These are phyloP conservation scores for Chromobotia macracanthus DNA, from an alignment of 2,797 vertebrate species.

Conservation along the genomic window DNA sequence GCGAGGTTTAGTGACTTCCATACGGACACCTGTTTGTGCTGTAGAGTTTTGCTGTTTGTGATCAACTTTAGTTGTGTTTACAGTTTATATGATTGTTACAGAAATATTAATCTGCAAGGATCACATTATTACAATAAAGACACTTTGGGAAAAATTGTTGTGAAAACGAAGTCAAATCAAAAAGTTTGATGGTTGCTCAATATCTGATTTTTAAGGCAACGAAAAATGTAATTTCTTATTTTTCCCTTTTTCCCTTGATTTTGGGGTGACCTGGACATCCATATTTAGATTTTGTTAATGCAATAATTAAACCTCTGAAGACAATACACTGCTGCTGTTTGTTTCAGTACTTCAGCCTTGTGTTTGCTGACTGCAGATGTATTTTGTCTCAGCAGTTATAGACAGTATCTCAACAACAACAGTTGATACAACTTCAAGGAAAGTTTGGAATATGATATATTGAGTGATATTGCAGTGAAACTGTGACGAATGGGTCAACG, in stretches of 20 bases:
- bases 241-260: background rate
- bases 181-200: background rate
- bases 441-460: slow-evolving; percentile 8
- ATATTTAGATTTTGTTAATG: background rate
- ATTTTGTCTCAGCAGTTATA: slow-evolving; percentile 6
- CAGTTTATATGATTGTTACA: background rate
- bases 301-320: background rate
- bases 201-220: no score
- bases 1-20: slow-evolving; percentile 1
- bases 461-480: slow-evolving; percentile 9
- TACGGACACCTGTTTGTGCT: background rate
- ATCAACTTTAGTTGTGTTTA: background rate
- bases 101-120: no score
- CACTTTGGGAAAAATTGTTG: background rate
- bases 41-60: background rate
- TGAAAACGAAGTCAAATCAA: background rate
- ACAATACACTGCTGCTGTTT: background rate
- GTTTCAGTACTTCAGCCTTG: background rate
- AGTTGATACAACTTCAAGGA: background rate
- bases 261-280: background rate
- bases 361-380: slow-evolving; percentile 1
- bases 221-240: background rate
- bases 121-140: background rate
- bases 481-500: slow-evolving; percentile 5
- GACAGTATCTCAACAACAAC: background rate